Conservation (phyloP, 2,797 vertebrate species). For the Rhinogobio ventralis region DNA sequence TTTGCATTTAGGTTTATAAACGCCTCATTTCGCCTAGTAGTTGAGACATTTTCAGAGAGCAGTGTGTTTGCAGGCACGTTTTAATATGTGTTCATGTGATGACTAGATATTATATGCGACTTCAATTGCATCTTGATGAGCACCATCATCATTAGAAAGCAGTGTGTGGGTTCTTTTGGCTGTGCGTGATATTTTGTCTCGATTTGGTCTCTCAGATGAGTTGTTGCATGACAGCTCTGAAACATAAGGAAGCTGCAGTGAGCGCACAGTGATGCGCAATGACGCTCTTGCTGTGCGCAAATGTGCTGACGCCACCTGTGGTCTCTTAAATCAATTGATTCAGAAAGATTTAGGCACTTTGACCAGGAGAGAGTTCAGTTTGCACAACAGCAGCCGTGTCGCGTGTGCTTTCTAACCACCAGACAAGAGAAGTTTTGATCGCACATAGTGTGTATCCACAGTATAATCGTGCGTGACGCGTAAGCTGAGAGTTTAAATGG, state of each 20-base stretch:
- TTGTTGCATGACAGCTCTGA: neutral
- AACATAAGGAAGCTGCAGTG: neutral
- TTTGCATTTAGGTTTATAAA: neutral
- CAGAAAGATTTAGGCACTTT: conserved; percentile 62
- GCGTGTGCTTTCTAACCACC: neutral
- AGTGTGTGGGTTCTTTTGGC: neutral
- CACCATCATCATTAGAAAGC: neutral
- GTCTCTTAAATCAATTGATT: conserved; percentile 67
- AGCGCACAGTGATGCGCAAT: conserved; percentile 50
- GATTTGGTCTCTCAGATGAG: neutral
- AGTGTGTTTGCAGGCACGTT: neutral
- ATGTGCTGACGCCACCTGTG: conserved; percentile 64
- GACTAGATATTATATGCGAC: neutral
- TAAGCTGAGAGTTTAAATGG: conserved; percentile 73
- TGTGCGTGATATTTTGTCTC: neutral
- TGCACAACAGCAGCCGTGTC: conserved; percentile 61
- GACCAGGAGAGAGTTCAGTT: conserved; percentile 52
- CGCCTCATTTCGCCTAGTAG: neutral
- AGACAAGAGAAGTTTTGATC: neutral
- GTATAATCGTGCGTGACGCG: conserved; percentile 4
- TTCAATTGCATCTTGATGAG: neutral
- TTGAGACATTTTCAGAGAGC: neutral
- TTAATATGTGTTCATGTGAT: neutral
- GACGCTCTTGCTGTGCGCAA: conserved; percentile 58
- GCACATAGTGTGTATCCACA: conserved; percentile 32